Evolutionary conservation across 1,140 invertebrate species (phyloP), one percentile per base, ranked within the genome.

Genomic region (Drosophila nebulosa): DNA sequence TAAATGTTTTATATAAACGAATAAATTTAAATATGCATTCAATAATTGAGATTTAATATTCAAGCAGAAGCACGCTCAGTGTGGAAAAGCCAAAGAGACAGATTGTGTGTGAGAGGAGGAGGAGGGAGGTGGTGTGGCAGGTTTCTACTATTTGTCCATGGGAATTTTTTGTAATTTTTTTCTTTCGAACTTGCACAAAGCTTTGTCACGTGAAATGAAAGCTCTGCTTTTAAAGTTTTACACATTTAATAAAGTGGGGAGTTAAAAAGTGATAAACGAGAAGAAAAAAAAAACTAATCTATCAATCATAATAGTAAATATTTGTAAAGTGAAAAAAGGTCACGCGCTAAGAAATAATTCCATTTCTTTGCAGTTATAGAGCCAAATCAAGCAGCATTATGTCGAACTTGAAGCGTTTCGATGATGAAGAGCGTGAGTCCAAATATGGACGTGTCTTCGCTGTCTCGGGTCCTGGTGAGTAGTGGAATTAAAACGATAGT

Each of bases 381-480:
- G 70, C 61, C 64, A 69, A 83, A 89, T 69, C 74, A 73, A 84
- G 65, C 71, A 84, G 63, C 71, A 92, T 92, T 90, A 93, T 93
- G 92, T 93, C 93, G 75, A 93, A 92, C 91, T 92, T 97, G 90
- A 93, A 94, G 81, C 96, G 95, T 92, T 95, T 98, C 91, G 93
- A 93, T 78, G 95, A 98, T 93, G 96, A 96, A 77, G 96, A 98
- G 57, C 95, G 94, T 90, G 98, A 99, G 92, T 94, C 94, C 42
- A 95, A 94, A 84, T 99, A 97, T 93, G 98, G 98, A 85, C 99
- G 97, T 93, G 98, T 99, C 3, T 98, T 96, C 92, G 98, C 97
- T 26, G 98, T 99, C 26, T 99, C 98, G 60, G 98, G 98, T 81
- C 98, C 98, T 93, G 97, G 98, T 98, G 93, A 94, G 83, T 70